phyloP scores from a whole-genome alignment of 1,140 invertebrate species.

The Heliconius eleuchia region DNA sequence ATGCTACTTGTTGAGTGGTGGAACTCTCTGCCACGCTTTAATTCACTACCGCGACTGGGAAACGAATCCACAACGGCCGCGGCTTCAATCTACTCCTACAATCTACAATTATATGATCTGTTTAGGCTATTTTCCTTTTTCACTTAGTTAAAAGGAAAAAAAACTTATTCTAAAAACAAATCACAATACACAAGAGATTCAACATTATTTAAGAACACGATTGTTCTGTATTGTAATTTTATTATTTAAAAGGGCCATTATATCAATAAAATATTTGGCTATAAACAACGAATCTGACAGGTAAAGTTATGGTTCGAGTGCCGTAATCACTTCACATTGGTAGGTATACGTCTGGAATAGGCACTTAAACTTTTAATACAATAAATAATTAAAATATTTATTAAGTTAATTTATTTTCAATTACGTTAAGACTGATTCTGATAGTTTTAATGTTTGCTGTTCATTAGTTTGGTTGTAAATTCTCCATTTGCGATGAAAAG shows the following conservation, averaged over 20 bases:
- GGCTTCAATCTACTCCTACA: too few relatives aligned
- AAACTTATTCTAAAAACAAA: not conserved
- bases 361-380: conserved; percentile 10
- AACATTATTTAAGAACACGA: conserved; percentile 1
- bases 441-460: not conserved
- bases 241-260: conserved; percentile 6
- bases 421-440: not conserved
- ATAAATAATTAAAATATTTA: conserved; percentile 2
- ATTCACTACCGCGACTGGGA: too few relatives aligned
- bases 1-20: too few relatives aligned
- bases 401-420: not conserved
- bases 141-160: not conserved
- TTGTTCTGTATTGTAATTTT: not conserved
- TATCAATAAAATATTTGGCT: conserved; percentile 10
- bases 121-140: not conserved
- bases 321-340: not conserved
- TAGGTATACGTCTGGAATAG: not conserved
- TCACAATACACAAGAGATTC: not conserved
- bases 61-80: too few relatives aligned
- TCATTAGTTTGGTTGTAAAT: not conserved
- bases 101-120: too few relatives aligned
- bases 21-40: too few relatives aligned
- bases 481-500: not conserved
- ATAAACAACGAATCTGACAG: conserved; percentile 9
- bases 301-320: not conserved